phyloP scores from a whole-genome alignment of 2,888 invertebrate genomes.

The Drosophila austrosaltans region DNA sequence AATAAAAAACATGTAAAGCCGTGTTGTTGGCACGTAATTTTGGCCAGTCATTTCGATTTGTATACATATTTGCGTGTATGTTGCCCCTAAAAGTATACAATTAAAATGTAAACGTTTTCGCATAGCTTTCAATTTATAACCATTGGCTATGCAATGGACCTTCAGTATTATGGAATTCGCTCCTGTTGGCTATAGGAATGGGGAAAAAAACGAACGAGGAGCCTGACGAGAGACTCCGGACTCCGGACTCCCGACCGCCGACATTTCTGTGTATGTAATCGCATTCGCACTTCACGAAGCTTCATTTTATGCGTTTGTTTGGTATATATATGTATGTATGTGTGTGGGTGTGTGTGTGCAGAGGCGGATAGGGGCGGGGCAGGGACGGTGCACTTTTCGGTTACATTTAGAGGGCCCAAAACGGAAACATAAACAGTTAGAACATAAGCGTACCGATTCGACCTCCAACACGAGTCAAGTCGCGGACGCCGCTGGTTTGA shows the following conservation, averaged over 20 bases:
- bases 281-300: constrained; percentile 25
- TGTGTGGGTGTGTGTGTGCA: neutral
- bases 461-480: neutral
- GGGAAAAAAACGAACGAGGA: neutral
- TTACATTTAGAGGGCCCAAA: neutral
- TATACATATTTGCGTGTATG: no score
- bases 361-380: neutral
- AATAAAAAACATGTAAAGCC: no score
- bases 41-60: no score
- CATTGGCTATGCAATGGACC: neutral
- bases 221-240: constrained; percentile 10
- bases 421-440: constrained; percentile 8
- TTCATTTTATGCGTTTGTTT: constrained; percentile 25
- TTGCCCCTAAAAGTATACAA: neutral
- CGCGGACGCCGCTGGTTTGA: constrained; percentile 8
- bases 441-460: constrained; percentile 10
- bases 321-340: constrained; percentile 18
- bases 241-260: constrained; percentile 13
- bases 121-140: neutral
- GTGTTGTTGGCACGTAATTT: no score
- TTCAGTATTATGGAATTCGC: neutral
- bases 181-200: neutral
- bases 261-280: constrained; percentile 23
- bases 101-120: neutral
- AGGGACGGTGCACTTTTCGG: neutral